Base-by-base conservation (phyloP, 1,140 invertebrate genomes). In the Neotoxoptera formosana region DNA sequence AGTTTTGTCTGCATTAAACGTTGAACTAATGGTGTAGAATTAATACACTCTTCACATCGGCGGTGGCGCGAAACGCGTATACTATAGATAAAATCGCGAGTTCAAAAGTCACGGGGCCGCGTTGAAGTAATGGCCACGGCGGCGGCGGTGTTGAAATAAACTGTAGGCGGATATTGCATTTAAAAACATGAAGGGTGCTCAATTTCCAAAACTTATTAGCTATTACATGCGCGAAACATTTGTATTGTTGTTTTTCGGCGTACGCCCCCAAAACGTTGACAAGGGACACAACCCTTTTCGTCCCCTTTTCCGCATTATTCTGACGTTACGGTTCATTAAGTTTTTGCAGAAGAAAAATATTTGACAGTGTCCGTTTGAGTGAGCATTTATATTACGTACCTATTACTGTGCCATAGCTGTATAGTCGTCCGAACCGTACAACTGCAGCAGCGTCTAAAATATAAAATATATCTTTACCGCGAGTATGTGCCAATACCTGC, bases 281-380 rank as follows among this genome's bases (percentile, higher is more conserved):
- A 86, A 86, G 84, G 56, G 89, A 60, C 51, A 81, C 41, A 91
- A 91, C 60, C 90, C 90, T 91, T 67, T 91, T 67, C 56, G 23
- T 76, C 90, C 89, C 89, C 56, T 90, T 90, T 90, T 90, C 89
- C 56, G 36, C 84, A 60, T 56, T 56, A 90, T 60, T 90, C 89
- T 60, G 21, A 36, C 30, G 60, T 91, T 45, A 91, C 90, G 23
- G 60, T 91, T 91, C 60, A 91, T 91, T 91, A 67, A 91, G 45
- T 91, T 76, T 51, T 47, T 34, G 86, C 20, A 88, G 47, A 34
- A 88, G 86, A 88, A 88, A 48, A 51, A 88, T 88, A 51, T 88
- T 88, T 34, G 45, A 48, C 86, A 34, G 47, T 34, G 86, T 88
- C 86, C 86, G 20, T 88, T 88, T 36, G 25, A 86, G 84, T 86